A percentile compares a stretch with the other conserved stretches of the same genome.
Conservation (phyloP, 1,140 invertebrate genomes). For the Hestina assimilis region DNA sequence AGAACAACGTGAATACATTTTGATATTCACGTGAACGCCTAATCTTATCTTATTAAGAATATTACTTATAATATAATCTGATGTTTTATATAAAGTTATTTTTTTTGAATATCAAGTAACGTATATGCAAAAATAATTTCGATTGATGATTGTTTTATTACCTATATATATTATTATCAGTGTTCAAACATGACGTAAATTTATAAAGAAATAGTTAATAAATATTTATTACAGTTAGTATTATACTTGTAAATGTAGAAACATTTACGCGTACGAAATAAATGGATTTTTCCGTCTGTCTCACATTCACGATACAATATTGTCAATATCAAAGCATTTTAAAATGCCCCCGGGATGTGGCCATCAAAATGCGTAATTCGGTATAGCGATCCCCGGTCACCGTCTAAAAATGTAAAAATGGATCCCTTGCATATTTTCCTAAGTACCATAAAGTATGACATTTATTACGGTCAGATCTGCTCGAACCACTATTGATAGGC, state of each 20-base stretch:
- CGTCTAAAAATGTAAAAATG: conserved; percentile 73
- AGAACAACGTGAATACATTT: conserved; percentile 44
- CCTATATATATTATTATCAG: too few relatives aligned
- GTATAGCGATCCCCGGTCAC: conserved; percentile 65
- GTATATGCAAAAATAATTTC: too few relatives aligned
- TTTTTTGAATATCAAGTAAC: too few relatives aligned
- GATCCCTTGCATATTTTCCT: conserved; percentile 77
- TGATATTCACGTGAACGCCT: conserved; percentile 47
- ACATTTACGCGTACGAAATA: too few relatives aligned
- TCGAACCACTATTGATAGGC: conserved; percentile 77
- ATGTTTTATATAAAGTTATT: too few relatives aligned
- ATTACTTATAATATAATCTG: conserved; percentile 56
- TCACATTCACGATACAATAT: conserved; percentile 13
- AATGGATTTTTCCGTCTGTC: neutral
- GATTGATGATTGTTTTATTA: too few relatives aligned
- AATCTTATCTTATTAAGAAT: conserved; percentile 55
- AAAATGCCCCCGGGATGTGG: conserved; percentile 60
- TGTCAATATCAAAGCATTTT: conserved; percentile 41
- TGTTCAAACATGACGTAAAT: too few relatives aligned
- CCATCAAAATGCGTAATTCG: conserved; percentile 63
- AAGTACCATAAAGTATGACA: conserved; percentile 77
- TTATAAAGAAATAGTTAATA: too few relatives aligned
- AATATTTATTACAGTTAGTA: too few relatives aligned
- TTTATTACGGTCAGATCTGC: conserved; percentile 78
- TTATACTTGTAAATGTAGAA: too few relatives aligned